phyloP scores from a whole-genome alignment of 2,113 vertebrate species.

The Oxyura jamaicensis region DNA sequence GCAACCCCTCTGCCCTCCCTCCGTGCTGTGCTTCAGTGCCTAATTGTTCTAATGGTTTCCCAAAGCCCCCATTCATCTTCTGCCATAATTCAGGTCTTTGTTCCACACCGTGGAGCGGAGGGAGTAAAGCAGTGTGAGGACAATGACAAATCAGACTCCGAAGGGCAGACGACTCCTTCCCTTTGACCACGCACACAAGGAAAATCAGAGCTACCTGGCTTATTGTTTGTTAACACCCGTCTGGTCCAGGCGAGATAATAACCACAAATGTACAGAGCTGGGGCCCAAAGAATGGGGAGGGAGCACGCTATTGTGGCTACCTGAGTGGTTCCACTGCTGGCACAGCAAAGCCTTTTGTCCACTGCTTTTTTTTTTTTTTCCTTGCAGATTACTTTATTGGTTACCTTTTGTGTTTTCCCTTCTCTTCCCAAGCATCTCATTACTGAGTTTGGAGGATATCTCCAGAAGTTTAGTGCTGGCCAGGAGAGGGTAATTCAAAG shows the following conservation, averaged over 20 bases:
- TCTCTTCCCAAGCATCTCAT: not conserved
- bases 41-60: not conserved
- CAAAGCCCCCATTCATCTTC: not conserved
- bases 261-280: not conserved
- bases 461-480: not conserved
- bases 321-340: not conserved
- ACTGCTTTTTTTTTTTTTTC: not conserved
- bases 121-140: not conserved
- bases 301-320: not conserved
- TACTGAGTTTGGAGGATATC: not conserved
- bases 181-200: not conserved
- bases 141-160: not conserved
- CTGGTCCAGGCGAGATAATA: constrained; percentile 28
- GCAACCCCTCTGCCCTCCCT: not conserved
- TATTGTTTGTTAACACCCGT: not conserved
- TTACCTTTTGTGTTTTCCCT: not conserved
- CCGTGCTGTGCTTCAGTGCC: not conserved
- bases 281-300: not conserved
- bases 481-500: not conserved
- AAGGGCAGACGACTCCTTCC: not conserved
- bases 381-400: not conserved
- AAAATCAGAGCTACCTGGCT: not conserved
- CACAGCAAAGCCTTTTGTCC: not conserved
- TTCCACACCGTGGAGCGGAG: rapidly evolving
- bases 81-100: not conserved